phyloP scores from a whole-genome alignment of 37 sponge, comb jelly and placozoan species.

The Halichondria panicea region DNA sequence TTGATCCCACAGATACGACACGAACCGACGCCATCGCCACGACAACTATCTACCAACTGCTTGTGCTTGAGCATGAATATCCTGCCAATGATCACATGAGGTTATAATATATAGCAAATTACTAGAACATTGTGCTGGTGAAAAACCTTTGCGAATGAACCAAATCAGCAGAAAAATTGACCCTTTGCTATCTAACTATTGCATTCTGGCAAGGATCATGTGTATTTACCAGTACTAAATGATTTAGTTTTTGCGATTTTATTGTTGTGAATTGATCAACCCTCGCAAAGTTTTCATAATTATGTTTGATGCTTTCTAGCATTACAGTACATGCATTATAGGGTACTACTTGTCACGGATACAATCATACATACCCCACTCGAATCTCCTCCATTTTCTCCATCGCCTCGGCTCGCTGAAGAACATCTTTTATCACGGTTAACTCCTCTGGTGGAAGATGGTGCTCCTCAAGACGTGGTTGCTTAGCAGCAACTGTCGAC shows the following conservation, averaged over 20 bases:
- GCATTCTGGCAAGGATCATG: too few species aligned
- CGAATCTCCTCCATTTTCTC: conserved; percentile 42
- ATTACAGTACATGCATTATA: conserved; percentile 9
- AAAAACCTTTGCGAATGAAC: too few species aligned
- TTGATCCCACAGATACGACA: conserved; percentile 45
- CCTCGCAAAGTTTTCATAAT: neutral
- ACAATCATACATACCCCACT: conserved; percentile 42
- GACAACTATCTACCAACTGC: conserved; percentile 5
- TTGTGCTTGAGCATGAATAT: conserved; percentile 37
- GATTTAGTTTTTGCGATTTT: neutral
- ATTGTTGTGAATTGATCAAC: neutral
- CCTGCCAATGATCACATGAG: neutral
- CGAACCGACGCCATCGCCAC: conserved; percentile 38
- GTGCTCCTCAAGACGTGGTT: neutral
- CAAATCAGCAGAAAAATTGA: too few species aligned
- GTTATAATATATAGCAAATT: neutral
- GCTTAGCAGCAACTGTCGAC: conserved; percentile 40
- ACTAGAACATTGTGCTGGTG: neutral
- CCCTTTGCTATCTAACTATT: too few species aligned
- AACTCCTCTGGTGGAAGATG: conserved; percentile 26
- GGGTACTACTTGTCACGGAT: neutral
- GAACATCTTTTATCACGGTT: conserved; percentile 34
- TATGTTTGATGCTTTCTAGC: neutral
- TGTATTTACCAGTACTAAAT: neutral
- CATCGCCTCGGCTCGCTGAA: conserved; percentile 31